These are phyloP conservation scores for Oostethus manadensis DNA, from an alignment of 2,113 vertebrate genomes.

Conservation along the genomic window DNA sequence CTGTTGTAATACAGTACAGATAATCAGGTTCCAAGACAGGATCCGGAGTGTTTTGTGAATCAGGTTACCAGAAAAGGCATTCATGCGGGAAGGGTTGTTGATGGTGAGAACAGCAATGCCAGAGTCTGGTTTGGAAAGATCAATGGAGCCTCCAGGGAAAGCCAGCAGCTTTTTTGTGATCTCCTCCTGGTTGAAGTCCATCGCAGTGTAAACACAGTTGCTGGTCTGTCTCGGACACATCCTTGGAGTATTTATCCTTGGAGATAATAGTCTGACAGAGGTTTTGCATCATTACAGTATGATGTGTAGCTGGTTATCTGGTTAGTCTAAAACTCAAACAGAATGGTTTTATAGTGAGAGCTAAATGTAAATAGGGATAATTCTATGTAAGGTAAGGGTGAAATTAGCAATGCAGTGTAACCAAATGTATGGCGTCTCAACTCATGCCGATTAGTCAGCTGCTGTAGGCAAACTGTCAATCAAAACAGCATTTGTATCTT, in stretches of 20 bases:
- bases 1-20: neutral
- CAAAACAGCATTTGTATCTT: too few species aligned
- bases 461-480: too few species aligned
- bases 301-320: neutral
- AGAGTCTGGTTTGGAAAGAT: constrained; percentile 77
- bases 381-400: neutral
- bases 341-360: neutral
- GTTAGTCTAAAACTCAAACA: neutral
- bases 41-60: neutral
- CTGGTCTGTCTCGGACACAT: constrained; percentile 57
- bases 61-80: constrained; percentile 88
- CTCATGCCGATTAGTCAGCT: too few species aligned
- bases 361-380: neutral
- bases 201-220: constrained; percentile 61
- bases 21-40: neutral
- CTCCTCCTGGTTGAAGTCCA: constrained; percentile 73
- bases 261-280: neutral
- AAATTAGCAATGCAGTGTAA: neutral
- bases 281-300: neutral
- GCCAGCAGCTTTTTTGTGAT: constrained; percentile 75
- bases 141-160: constrained; percentile 83
- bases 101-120: constrained; percentile 85
- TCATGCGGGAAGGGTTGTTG: constrained; percentile 86
- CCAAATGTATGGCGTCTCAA: too few species aligned
- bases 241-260: constrained; percentile 11